Base-by-base conservation (phyloP, 2,113 vertebrate genomes). In the Phodopus roborovskii region DNA sequence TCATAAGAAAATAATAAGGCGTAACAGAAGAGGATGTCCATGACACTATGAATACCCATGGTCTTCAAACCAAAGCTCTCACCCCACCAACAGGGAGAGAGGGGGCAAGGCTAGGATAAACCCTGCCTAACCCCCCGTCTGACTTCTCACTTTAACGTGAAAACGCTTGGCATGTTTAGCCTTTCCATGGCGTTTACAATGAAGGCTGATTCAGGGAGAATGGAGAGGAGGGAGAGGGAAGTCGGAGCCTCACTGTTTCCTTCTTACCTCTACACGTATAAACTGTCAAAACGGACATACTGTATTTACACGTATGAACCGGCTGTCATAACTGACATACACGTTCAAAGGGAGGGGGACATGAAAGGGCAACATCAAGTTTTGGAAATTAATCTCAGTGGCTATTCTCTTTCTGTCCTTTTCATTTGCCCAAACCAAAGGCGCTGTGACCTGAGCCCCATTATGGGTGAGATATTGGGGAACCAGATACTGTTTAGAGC, bases 1-100 rank as follows among this genome's bases (percentile, higher is more conserved):
- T 92, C 95, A 97, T 97, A 97, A 98, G 98, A 97, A 97, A 97
- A 96, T 96, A 92, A 92, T 74, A 98, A 97, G 96, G 97, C 91
- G 96, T 94, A 97, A 97, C 94, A 48, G 48, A 97, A 97, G 97
- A 97, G 97, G 96, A 95, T 96, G 97, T 97, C 94, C 97, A 95
- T 96, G 95, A 96, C 81, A 96, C 97, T 95, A 89, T 48, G 96
- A 96, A 96, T 90, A 62, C 74, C 97, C 95, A 73, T 5, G 66
- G 68, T 64, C 90, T 91, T 94, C 94, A 95, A 91, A 74, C 84
- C 97, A 96, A 91, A 66, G 96, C 85, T 97, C 88, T 97, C 92
- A 97, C 81, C 96, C 94, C 66, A 58, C 66, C 96, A 95, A 68
- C 7, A 95, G 90, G 94, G 88, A 96, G 92, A 94, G 96, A 93